Evolutionary conservation across 2,888 invertebrate genomes (phyloP).

Genomic region (Cheiracanthium punctorium): DNA sequence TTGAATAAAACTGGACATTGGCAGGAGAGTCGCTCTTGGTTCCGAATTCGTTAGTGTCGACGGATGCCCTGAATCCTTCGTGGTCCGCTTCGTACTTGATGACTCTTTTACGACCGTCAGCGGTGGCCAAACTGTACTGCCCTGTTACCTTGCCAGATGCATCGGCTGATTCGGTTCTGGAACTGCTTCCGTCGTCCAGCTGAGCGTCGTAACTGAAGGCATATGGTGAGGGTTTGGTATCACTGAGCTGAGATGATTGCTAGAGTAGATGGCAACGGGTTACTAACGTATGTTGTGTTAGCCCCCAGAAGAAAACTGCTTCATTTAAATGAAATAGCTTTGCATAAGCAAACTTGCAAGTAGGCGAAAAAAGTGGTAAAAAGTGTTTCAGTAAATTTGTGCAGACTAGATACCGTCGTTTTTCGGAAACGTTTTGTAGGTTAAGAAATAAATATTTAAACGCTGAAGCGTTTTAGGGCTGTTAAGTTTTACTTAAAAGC

Average conservation of each 20-base stretch:
- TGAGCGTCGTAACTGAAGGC: conserved; percentile 65
- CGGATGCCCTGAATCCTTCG: conserved; percentile 54
- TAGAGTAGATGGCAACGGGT: neutral
- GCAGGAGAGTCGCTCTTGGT: conserved; percentile 55
- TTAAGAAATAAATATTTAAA: too few species aligned
- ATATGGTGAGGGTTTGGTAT: conserved; percentile 43
- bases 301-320: too few species aligned
- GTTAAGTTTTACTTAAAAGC: too few species aligned
- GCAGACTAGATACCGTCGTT: too few species aligned
- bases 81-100: conserved; percentile 72
- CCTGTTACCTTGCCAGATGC: conserved; percentile 55
- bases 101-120: conserved; percentile 63
- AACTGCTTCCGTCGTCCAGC: conserved; percentile 57
- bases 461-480: too few species aligned
- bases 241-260: neutral
- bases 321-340: too few species aligned
- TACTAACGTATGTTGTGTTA: too few species aligned
- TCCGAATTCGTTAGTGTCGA: conserved; percentile 64
- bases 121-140: conserved; percentile 50
- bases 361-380: too few species aligned
- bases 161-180: conserved; percentile 52
- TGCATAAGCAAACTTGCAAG: too few species aligned
- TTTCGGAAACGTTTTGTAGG: too few species aligned
- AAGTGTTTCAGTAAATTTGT: too few species aligned
- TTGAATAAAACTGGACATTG: conserved; percentile 40